A percentile compares a stretch with the other conserved stretches of the same genome.
Evolutionary conservation across 2,113 vertebrate genomes (phyloP).

Genomic region (Misgurnus anguillicaudatus): DNA sequence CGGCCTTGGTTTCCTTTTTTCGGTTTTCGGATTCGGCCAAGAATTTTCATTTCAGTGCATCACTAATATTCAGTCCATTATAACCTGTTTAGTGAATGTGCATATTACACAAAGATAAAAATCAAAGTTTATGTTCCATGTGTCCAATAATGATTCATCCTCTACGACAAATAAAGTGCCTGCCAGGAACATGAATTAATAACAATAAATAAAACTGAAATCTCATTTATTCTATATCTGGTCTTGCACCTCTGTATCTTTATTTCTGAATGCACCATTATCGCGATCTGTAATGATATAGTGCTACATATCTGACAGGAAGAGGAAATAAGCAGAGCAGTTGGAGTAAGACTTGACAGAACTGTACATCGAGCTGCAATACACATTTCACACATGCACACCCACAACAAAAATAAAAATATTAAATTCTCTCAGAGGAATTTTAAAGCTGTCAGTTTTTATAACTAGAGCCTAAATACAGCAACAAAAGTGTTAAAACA

Average conservation of each 20-base stretch:
- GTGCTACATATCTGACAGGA: not conserved
- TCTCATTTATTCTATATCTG: not conserved
- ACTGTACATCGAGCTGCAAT: not conserved
- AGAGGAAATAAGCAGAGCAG: not conserved
- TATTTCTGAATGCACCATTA: not conserved
- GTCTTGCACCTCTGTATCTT: not conserved
- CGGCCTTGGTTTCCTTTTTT: no score
- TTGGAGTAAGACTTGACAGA: not conserved
- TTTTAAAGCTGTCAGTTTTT: slow-evolving; percentile 1
- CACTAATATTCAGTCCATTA: no score
- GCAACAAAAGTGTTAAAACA: slow-evolving; percentile 31
- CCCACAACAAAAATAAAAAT: not conserved
- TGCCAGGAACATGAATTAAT: not conserved
- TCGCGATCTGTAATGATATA: not conserved
- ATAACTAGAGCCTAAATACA: slow-evolving; percentile 34
- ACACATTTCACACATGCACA: not conserved
- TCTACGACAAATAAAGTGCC: no score
- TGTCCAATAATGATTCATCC: no score
- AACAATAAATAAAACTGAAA: no score
- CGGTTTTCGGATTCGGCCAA: no score
- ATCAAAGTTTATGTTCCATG: no score
- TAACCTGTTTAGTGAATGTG: no score
- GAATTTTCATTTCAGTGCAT: no score
- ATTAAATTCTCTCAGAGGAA: not conserved
- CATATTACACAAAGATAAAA: no score